Evolutionary conservation across 2,888 invertebrate genomes (phyloP).

Genomic region (Aricia artaxerxes): DNA sequence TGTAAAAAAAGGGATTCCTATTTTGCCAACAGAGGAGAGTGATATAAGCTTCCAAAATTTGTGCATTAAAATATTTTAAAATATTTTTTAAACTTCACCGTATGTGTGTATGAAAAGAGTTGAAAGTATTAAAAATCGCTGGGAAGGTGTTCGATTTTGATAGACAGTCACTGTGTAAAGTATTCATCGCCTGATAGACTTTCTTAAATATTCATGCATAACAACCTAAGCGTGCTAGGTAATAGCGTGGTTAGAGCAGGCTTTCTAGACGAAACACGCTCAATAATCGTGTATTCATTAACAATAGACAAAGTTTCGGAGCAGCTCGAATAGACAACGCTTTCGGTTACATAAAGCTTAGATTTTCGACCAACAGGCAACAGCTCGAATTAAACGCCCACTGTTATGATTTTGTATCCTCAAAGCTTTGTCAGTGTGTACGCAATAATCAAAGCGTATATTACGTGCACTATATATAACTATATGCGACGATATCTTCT

Average conservation of each 20-base stretch:
- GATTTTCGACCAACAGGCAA: background rate
- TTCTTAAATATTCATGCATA: conserved; percentile 24
- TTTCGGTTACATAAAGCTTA: conserved; percentile 3
- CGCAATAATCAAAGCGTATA: background rate
- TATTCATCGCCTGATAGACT: conserved; percentile 22
- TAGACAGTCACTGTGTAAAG: conserved; percentile 11
- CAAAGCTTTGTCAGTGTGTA: conserved; percentile 19
- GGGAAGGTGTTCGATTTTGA: background rate
- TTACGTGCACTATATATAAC: background rate
- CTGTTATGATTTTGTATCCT: background rate
- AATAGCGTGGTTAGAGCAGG: conserved; percentile 13
- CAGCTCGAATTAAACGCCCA: background rate
- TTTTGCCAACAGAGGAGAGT: too few species aligned
- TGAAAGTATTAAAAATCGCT: background rate
- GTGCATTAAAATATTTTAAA: too few species aligned
- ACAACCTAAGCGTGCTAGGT: conserved; percentile 14
- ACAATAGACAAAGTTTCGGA: conserved; percentile 19
- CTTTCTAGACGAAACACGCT: conserved; percentile 21
- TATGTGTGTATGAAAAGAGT: too few species aligned
- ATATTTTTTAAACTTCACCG: too few species aligned
- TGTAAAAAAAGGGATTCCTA: too few species aligned
- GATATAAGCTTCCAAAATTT: too few species aligned
- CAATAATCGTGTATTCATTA: conserved; percentile 24
- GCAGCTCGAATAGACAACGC: background rate
- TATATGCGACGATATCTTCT: background rate